Evolutionary conservation across 2,888 invertebrate genomes (phyloP), one percentile per base, ranked within the genome.

Genomic region (Drosophila formosana): DNA sequence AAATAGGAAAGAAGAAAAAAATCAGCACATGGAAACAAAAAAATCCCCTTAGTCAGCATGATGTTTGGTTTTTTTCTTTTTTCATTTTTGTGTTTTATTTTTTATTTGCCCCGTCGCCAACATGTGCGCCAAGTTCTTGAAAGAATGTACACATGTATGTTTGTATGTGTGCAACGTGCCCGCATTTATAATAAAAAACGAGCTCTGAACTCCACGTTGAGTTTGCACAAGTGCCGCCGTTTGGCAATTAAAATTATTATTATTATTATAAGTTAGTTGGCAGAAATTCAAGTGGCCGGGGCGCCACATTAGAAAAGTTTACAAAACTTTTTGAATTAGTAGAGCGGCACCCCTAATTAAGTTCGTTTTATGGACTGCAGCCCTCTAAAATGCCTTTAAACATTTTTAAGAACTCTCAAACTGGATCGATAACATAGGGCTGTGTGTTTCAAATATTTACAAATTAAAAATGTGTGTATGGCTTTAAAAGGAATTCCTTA

Each of bases 251-350:
- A 87, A 87, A 84, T 82, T 81, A 86, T 83, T 64, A 76, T 71
- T 66, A 80, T 81, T 81, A 83, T 84, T 86, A 84, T 86, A 84
- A 84, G 84, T 86, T 86, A 86, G 81, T 86, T 83, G 87, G 81
- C 79, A 78, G 67, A 77, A 79, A 71, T 81, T 83, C 69, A 68
- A 80, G 75, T 85, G 75, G 66, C 51, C 58, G 61, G 71, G 67
- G 75, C 73, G 82, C 81, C 67, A 75, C 82, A 82, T 82, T 79
- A 75, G 80, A 82, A 82, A 82, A 82, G 61, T 84, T 82, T 65
- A 9, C 47, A 67, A 73, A 75, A 51, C 63, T 72, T 75, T 75
- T 55, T 72, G 46, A 71, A 67, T 75, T 61, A 75, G 57, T 75
- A 68, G 76, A 75, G 67, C 77, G 77, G 68, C 68, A 72, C 60